phyloP scores from a whole-genome alignment of 2,113 vertebrate species.

The Pelusios castaneus region DNA sequence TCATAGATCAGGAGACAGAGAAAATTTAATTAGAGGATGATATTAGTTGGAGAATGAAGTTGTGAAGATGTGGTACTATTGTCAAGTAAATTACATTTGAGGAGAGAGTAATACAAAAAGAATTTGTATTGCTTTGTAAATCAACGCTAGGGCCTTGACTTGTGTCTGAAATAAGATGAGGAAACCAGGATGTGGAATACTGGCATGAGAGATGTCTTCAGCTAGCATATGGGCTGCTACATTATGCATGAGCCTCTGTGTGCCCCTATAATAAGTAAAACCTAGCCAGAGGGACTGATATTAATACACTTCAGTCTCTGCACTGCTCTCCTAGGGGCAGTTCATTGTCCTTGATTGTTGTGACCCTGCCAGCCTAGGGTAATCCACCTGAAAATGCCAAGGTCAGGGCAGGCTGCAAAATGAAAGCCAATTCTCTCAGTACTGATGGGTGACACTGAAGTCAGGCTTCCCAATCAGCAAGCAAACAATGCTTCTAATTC shows the following conservation, averaged over 20 bases:
- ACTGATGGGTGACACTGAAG: no score
- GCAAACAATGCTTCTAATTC: no score
- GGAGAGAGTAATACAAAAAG: not conserved
- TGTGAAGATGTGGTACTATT: not conserved
- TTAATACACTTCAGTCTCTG: not conserved
- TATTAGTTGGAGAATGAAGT: not conserved
- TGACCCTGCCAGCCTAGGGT: no score
- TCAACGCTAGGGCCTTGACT: not conserved
- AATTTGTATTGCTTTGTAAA: not conserved
- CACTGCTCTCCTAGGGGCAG: not conserved
- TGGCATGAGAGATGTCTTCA: not conserved
- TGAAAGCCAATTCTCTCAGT: no score
- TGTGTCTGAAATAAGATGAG: not conserved
- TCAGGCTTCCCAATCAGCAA: no score
- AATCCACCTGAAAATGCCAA: no score
- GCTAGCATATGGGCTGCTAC: not conserved
- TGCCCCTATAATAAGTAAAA: rapidly evolving
- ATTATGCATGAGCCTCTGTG: not conserved
- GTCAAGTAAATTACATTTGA: not conserved
- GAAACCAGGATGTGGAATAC: not conserved
- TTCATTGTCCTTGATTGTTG: not conserved
- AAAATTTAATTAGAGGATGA: not conserved
- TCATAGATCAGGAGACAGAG: not conserved
- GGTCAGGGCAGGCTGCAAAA: no score
- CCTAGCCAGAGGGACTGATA: not conserved